These are phyloP conservation scores for Apteryx mantelli DNA, from an alignment of 2,113 vertebrate species.

Conservation along the genomic window DNA sequence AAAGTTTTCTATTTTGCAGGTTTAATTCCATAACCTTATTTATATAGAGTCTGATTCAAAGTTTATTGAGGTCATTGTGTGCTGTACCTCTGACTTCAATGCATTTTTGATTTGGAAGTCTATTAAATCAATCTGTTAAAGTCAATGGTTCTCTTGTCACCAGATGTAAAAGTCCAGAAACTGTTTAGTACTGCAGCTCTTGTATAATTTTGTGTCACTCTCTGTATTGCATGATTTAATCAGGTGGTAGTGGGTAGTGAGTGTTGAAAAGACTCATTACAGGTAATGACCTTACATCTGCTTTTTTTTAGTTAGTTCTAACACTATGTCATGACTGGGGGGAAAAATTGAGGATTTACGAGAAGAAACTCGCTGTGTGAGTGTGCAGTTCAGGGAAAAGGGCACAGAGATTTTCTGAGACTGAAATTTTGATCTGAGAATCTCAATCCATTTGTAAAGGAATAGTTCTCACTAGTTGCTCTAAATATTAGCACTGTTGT, in stretches of 20 bases:
- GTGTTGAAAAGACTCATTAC: not conserved
- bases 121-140: not conserved
- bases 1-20: not conserved
- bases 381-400: not conserved
- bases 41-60: not conserved
- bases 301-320: constrained; percentile 52
- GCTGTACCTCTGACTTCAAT: not conserved
- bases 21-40: not conserved
- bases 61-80: not conserved
- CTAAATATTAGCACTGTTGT: not conserved
- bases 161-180: not conserved
- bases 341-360: not conserved
- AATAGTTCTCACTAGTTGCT: not conserved
- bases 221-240: constrained; percentile 8
- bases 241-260: not conserved
- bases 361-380: not conserved
- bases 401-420: not conserved
- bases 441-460: not conserved
- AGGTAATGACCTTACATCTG: not conserved
- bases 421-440: not conserved
- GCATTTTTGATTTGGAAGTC: not conserved
- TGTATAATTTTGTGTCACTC: constrained; percentile 4
- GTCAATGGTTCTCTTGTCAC: not conserved
- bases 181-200: not conserved
- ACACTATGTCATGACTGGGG: not conserved